Conservation (phyloP, 2,113 vertebrate genomes). For the Thomomys bottae region DNA sequence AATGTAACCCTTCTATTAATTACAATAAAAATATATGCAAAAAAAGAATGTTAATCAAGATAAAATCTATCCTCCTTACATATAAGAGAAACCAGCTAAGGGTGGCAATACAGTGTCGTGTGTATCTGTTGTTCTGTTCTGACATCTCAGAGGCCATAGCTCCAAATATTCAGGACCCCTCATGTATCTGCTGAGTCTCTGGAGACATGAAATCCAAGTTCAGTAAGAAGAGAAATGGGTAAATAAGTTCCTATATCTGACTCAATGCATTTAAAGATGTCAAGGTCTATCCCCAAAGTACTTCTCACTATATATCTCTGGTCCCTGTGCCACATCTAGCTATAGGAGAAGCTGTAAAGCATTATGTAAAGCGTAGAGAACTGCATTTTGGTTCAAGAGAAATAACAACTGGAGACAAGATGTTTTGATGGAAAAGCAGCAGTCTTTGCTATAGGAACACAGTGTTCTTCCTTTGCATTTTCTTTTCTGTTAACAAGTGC, state of each 20-base stretch:
- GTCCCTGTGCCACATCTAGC: background rate
- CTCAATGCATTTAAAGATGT: background rate
- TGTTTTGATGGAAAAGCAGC: background rate
- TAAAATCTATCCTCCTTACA: background rate
- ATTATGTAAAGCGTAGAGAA: conserved; percentile 3
- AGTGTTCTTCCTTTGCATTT: background rate
- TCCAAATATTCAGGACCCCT: conserved; percentile 5
- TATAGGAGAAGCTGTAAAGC: conserved; percentile 33
- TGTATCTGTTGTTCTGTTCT: conserved; percentile 11
- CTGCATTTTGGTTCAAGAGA: background rate
- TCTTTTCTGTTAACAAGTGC: conserved; percentile 36
- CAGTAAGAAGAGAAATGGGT: conserved; percentile 37
- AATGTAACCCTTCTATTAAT: too few species aligned
- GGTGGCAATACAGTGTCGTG: background rate
- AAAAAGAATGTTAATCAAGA: background rate
- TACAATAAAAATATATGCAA: too few species aligned
- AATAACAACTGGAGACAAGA: conserved; percentile 24
- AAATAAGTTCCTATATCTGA: background rate
- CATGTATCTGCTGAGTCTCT: background rate
- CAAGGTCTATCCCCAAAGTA: background rate
- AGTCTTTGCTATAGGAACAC: conserved; percentile 29
- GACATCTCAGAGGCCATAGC: background rate
- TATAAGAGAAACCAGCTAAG: conserved; percentile 6
- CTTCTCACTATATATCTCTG: background rate
- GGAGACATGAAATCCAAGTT: conserved; percentile 6